Conservation (phyloP, 2,113 vertebrate genomes). For the Antigone vipio region DNA sequence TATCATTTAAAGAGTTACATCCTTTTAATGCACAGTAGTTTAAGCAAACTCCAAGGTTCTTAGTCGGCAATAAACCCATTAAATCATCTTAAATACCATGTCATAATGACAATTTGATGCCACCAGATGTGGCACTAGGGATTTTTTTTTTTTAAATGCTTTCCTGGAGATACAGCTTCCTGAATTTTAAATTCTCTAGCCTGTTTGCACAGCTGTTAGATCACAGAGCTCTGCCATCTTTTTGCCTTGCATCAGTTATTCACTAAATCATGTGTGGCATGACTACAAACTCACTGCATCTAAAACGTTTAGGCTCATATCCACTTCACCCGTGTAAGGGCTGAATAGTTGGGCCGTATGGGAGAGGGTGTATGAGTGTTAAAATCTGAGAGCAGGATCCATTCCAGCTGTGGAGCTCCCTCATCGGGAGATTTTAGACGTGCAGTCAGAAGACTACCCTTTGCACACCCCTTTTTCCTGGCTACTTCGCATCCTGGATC, state of each 20-base stretch:
- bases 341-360: neutral
- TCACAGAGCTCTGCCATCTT: slow-evolving; percentile 14
- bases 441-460: neutral
- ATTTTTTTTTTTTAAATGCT: slow-evolving; percentile 59
- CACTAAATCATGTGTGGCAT: neutral
- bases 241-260: slow-evolving; percentile 31
- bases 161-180: slow-evolving; percentile 64
- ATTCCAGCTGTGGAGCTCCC: neutral
- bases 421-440: neutral
- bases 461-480: neutral
- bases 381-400: neutral
- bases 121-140: slow-evolving; percentile 74
- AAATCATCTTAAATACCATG: slow-evolving; percentile 83
- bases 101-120: slow-evolving; percentile 78
- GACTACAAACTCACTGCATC: neutral
- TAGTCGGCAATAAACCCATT: slow-evolving; percentile 69
- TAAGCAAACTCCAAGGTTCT: slow-evolving; percentile 74
- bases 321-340: neutral
- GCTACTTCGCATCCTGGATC: neutral
- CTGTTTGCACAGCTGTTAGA: slow-evolving; percentile 69
- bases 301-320: neutral
- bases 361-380: neutral
- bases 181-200: slow-evolving; percentile 58
- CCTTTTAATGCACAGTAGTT: slow-evolving; percentile 72
- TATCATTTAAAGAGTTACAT: slow-evolving; percentile 61